Conservation (phyloP, 2,113 vertebrate genomes). For the Spilogale gracilis region DNA sequence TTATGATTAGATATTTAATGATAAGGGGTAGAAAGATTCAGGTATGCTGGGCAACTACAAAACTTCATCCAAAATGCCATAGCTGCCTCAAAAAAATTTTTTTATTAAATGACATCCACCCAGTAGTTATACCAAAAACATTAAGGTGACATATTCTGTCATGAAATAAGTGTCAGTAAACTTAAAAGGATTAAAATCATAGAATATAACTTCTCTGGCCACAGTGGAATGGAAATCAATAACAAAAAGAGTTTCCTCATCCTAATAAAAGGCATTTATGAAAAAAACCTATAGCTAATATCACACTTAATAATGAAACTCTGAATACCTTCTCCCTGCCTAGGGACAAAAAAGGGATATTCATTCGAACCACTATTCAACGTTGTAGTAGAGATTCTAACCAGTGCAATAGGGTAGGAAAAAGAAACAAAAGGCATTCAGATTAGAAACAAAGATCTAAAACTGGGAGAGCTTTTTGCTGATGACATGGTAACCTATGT, state of each 20-base stretch:
- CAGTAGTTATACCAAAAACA: slow-evolving; percentile 2
- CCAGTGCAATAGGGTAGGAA: not conserved
- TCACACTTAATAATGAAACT: not conserved
- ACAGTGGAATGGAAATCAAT: slow-evolving; percentile 14
- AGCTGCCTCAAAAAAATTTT: not conserved
- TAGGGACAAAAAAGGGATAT: not conserved
- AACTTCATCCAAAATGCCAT: not conserved
- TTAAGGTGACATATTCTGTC: not conserved
- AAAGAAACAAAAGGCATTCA: slow-evolving; percentile 10
- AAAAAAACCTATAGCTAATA: not conserved
- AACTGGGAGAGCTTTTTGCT: not conserved
- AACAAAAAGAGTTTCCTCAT: slow-evolving; percentile 17
- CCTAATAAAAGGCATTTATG: slow-evolving; percentile 51
- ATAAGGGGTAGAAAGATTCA: not conserved
- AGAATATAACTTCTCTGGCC: slow-evolving; percentile 23
- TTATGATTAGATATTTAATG: not conserved
- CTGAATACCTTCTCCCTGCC: not conserved
- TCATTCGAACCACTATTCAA: not conserved
- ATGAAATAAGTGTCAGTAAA: slow-evolving; percentile 53
- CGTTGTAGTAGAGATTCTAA: not conserved
- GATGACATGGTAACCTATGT: not conserved
- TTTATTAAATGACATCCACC: slow-evolving; percentile 4
- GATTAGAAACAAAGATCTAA: slow-evolving; percentile 33
- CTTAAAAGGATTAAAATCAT: slow-evolving; percentile 54
- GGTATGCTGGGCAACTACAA: not conserved